phyloP scores from a whole-genome alignment of 2,888 invertebrate species.

The Apotomis turbidana region DNA sequence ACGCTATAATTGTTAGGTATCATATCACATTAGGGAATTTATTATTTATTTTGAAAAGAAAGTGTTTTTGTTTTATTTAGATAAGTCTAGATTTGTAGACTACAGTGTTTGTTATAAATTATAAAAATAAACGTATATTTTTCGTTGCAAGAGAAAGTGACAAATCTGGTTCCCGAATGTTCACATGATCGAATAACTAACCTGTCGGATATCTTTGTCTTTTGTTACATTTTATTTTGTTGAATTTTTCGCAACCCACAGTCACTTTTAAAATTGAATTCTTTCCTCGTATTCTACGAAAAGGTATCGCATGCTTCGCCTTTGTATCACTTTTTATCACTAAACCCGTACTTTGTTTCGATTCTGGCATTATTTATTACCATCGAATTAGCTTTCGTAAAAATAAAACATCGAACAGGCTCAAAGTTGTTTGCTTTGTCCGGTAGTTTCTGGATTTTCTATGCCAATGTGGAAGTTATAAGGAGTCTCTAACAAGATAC shows the following conservation, averaged over 20 bases:
- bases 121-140: background rate
- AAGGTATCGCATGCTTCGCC: slow-evolving; percentile 81
- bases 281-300: slow-evolving; percentile 81
- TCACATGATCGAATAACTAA: slow-evolving; percentile 57
- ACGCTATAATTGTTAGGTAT: slow-evolving; percentile 69
- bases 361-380: slow-evolving; percentile 76
- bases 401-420: slow-evolving; percentile 56
- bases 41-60: background rate
- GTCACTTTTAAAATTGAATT: slow-evolving; percentile 79
- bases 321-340: slow-evolving; percentile 81
- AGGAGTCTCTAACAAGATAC: background rate
- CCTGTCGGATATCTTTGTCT: slow-evolving; percentile 63
- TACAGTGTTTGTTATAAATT: too few species aligned
- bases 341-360: slow-evolving; percentile 69
- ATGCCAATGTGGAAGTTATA: slow-evolving; percentile 5
- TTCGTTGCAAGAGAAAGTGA: slow-evolving; percentile 14
- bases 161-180: slow-evolving; percentile 41
- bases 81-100: too few species aligned
- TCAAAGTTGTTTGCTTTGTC: slow-evolving; percentile 40
- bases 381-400: slow-evolving; percentile 56
- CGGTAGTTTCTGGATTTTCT: slow-evolving; percentile 11
- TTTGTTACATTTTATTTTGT: slow-evolving; percentile 69
- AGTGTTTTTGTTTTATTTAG: background rate
- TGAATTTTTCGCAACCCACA: slow-evolving; percentile 69
- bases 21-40: slow-evolving; percentile 65